phyloP scores from a whole-genome alignment of 2,113 vertebrate species.

The Syngnathoides biaculeatus region DNA sequence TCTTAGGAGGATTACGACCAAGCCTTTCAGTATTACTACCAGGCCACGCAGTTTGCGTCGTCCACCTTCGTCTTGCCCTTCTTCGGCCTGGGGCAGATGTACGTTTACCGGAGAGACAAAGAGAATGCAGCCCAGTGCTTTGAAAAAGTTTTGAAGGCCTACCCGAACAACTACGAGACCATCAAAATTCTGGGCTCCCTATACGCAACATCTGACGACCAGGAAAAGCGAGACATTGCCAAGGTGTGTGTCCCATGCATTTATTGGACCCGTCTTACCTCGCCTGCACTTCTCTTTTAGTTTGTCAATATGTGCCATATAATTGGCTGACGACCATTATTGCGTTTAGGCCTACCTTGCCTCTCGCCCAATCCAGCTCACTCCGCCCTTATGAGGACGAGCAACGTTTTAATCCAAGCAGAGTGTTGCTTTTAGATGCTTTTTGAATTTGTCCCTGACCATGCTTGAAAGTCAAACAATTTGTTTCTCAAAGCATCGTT shows the following conservation, averaged over 20 bases:
- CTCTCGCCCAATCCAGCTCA: not conserved
- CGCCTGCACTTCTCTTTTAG: not conserved
- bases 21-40: conserved; percentile 99
- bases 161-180: conserved; percentile 98
- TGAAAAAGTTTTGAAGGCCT: conserved; percentile 97
- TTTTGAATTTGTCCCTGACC: no score
- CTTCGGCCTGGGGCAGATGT: conserved; percentile 98
- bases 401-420: no score
- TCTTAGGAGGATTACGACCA: conserved; percentile 96
- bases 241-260: conserved; percentile 74
- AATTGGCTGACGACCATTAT: no score
- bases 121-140: conserved; percentile 98
- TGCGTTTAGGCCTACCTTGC: no score
- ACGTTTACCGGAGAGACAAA: conserved; percentile 95
- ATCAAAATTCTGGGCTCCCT: conserved; percentile 99
- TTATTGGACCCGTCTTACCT: not conserved
- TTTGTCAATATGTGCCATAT: no score
- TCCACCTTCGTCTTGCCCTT: conserved; percentile 95
- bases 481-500: no score
- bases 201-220: conserved; percentile 95
- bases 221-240: conserved; percentile 95
- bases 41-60: conserved; percentile 97
- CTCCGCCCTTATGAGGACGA: no score
- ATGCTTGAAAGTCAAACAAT: no score
- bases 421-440: not conserved